phyloP scores from a whole-genome alignment of 2,797 vertebrate species.

The Oryzias dopingdopingensis region DNA sequence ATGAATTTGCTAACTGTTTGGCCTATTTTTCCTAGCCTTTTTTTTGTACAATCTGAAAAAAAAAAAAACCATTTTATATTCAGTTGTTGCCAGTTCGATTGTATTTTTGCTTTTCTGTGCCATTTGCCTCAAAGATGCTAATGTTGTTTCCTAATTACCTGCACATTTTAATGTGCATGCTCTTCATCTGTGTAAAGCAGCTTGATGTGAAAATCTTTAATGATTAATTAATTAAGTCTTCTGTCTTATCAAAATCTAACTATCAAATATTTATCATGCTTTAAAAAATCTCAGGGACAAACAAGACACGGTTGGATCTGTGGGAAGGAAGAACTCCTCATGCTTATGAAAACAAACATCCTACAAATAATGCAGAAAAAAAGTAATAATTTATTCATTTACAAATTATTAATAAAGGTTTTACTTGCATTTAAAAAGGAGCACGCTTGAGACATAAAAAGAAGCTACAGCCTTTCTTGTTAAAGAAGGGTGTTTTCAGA shows the following conservation, averaged over 20 bases:
- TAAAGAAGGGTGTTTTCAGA: not conserved
- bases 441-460: not conserved
- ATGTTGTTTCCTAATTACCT: no score
- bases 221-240: not conserved
- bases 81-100: no score
- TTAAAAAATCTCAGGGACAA: not conserved
- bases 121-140: no score
- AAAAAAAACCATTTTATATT: no score
- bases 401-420: not conserved
- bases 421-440: not conserved
- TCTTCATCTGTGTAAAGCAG: not conserved
- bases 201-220: not conserved
- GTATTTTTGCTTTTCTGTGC: no score
- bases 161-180: not conserved
- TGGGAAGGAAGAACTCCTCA: no score
- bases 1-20: no score
- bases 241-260: not conserved
- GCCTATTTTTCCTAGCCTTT: no score
- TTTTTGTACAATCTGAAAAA: no score
- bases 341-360: no score
- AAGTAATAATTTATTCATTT: not conserved
- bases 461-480: not conserved
- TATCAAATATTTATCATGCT: not conserved
- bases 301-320: not conserved
- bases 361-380: no score